A percentile compares a stretch with the other conserved stretches of the same genome.
Conservation (phyloP, 2,888 invertebrate species). For the Parapristionchus giblindavisi region DNA sequence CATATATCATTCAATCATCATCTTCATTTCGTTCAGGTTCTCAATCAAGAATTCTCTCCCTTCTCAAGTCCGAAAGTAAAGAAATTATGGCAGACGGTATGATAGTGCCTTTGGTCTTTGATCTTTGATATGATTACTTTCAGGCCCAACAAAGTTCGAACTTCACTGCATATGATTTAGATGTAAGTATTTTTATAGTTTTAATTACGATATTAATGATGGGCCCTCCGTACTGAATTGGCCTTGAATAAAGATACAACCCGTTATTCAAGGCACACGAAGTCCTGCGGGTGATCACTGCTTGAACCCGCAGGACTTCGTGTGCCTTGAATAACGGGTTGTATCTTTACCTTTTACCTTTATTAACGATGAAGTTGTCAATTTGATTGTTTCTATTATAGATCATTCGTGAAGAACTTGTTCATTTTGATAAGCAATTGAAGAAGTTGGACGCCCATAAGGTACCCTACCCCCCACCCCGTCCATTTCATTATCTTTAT, state of each 20-base stretch:
- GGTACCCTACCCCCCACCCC: constrained; percentile 35
- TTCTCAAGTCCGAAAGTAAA: constrained; percentile 59
- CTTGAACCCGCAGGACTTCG: too few species aligned
- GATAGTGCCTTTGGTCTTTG: background rate
- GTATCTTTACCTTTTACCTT: too few species aligned
- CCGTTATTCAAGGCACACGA: too few species aligned
- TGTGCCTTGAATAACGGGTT: too few species aligned
- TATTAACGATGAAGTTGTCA: constrained; percentile 37
- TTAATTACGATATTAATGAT: background rate
- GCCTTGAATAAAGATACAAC: too few species aligned
- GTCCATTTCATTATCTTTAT: background rate
- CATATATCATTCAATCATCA: too few species aligned
- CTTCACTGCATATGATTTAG: constrained; percentile 47
- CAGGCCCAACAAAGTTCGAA: constrained; percentile 50
- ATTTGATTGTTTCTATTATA: too few species aligned
- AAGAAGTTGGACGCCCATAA: constrained; percentile 57
- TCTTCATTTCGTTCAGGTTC: constrained; percentile 11
- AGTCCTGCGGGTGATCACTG: too few species aligned
- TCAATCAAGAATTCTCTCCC: constrained; percentile 47
- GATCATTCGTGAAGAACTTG: constrained; percentile 51
- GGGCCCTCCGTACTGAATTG: background rate
- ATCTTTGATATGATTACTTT: background rate
- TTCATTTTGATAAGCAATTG: constrained; percentile 60
- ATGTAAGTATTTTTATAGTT: constrained; percentile 1
- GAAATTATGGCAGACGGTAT: constrained; percentile 59